A percentile compares a stretch with the other conserved stretches of the same genome.
Conservation (phyloP, 1,140 invertebrate species). For the Phocides pigmalion region DNA sequence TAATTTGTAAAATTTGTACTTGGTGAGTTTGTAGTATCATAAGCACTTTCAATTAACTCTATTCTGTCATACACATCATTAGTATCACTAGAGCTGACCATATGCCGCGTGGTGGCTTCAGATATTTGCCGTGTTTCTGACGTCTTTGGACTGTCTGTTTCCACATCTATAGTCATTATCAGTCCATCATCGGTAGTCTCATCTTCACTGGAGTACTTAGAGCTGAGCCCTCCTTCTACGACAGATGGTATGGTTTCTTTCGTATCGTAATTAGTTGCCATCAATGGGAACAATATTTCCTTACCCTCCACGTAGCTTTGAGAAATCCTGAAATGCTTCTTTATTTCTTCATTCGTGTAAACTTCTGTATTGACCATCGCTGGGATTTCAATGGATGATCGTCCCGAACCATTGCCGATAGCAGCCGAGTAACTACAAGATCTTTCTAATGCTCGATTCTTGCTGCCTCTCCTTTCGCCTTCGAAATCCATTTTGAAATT, state of each 20-base stretch:
- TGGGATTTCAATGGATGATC: constrained; percentile 74
- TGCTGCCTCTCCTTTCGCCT: constrained; percentile 58
- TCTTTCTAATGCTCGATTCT: constrained; percentile 61
- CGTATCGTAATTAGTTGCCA: constrained; percentile 47
- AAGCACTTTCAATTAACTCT: constrained; percentile 51
- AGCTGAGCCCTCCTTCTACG: constrained; percentile 40
- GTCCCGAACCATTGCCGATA: constrained; percentile 62
- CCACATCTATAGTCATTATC: constrained; percentile 71
- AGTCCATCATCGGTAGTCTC: constrained; percentile 58
- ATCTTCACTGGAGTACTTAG: constrained; percentile 66
- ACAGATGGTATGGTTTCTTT: constrained; percentile 25
- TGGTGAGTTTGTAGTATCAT: constrained; percentile 46
- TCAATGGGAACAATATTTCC: constrained; percentile 65
- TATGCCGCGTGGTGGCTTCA: constrained; percentile 54
- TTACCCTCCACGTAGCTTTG: constrained; percentile 77
- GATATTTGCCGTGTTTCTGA: constrained; percentile 56
- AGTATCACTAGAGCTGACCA: constrained; percentile 51
- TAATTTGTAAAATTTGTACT: constrained; percentile 58
- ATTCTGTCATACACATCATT: constrained; percentile 66
- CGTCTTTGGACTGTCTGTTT: constrained; percentile 59
- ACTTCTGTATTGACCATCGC: constrained; percentile 67
- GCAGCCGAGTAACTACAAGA: constrained; percentile 76
- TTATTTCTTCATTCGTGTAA: constrained; percentile 74
- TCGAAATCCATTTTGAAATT: constrained; percentile 50
- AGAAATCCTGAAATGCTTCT: constrained; percentile 74